Evolutionary conservation across 1,140 invertebrate species (phyloP).

Genomic region (Drosophila subobscura): DNA sequence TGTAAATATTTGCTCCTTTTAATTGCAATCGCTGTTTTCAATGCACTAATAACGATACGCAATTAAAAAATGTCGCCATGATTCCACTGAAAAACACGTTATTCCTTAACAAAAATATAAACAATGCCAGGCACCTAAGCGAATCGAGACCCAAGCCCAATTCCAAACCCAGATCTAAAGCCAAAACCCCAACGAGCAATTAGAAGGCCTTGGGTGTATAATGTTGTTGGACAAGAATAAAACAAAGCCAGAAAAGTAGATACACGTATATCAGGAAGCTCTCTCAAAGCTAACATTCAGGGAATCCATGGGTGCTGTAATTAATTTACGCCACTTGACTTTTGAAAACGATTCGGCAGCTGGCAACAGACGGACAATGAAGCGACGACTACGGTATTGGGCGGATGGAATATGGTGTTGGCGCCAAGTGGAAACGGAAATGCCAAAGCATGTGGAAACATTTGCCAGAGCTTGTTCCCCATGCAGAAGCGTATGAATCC

Average conservation of each 20-base stretch:
- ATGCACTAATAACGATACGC: constrained; percentile 16
- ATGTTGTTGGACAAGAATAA: constrained; percentile 11
- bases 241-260: constrained; percentile 37
- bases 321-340: constrained; percentile 77
- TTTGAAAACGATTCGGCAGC: constrained; percentile 56
- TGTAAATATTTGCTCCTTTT: not conserved
- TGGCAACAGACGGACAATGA: constrained; percentile 20
- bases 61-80: constrained; percentile 74
- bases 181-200: constrained; percentile 31
- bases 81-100: constrained; percentile 49
- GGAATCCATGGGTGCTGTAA: constrained; percentile 49
- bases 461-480: constrained; percentile 60
- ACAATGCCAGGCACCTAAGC: constrained; percentile 27
- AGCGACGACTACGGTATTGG: constrained; percentile 3
- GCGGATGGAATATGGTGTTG: constrained; percentile 15
- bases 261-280: constrained; percentile 37
- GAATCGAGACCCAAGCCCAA: not conserved
- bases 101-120: constrained; percentile 42
- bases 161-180: constrained; percentile 4
- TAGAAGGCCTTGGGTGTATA: constrained; percentile 47
- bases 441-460: constrained; percentile 75
- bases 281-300: constrained; percentile 12
- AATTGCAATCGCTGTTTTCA: constrained; percentile 10
- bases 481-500: constrained; percentile 46
- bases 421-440: constrained; percentile 55